Percentiles rank a stretch among this genome's conserved stretches.
Conservation (phyloP, 30 jellyfish, hydroid and myxozoan species). For the Aurelia aurita complex sp. Pacific region DNA sequence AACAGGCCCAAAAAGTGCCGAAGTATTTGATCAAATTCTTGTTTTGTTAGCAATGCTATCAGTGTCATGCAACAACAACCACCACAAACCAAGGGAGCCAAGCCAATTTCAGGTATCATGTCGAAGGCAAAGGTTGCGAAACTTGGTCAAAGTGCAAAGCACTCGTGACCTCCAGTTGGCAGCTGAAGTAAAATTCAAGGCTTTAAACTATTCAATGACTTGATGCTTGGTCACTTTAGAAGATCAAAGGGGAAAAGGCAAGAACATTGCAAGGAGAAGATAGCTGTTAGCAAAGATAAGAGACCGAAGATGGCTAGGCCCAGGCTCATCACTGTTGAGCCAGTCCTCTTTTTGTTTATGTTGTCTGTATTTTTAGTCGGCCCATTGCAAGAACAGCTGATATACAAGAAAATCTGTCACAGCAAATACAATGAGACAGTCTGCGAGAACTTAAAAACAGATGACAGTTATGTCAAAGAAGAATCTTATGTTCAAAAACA, state of each 20-base stretch:
- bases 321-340: constrained; percentile 79
- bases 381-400: constrained; percentile 77
- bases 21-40: too few species aligned
- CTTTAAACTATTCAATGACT: too few species aligned
- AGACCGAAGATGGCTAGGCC: constrained; percentile 45
- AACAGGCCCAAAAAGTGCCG: too few species aligned
- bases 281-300: not conserved
- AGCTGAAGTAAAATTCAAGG: not conserved
- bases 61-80: too few species aligned
- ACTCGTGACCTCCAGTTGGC: too few species aligned
- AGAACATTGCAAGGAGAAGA: not conserved
- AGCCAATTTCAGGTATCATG: too few species aligned
- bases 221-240: not conserved
- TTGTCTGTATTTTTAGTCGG: constrained; percentile 39
- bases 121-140: too few species aligned
- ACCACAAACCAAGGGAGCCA: too few species aligned
- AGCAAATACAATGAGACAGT: constrained; percentile 62
- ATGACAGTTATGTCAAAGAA: constrained; percentile 10
- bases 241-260: not conserved
- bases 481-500: constrained; percentile 65
- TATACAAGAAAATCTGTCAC: constrained; percentile 75
- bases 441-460: constrained; percentile 52
- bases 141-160: too few species aligned
- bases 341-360: constrained; percentile 83
- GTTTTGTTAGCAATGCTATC: too few species aligned